phyloP scores from a whole-genome alignment of 2,113 vertebrate genomes.

The Callipepla californica region DNA sequence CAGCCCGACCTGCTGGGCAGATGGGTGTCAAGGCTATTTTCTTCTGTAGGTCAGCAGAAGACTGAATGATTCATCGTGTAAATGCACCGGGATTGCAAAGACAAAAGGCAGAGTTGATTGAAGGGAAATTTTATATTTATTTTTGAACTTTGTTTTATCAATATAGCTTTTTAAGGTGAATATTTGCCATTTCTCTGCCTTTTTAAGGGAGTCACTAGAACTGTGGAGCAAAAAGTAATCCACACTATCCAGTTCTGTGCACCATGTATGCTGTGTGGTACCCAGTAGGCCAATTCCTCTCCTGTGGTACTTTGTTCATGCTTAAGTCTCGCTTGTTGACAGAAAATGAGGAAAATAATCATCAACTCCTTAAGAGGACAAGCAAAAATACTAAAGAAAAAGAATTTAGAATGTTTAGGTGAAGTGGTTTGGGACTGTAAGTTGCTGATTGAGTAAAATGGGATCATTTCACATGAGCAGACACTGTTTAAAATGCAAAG shows the following conservation, averaged over 20 bases:
- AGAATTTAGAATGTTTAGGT: neutral
- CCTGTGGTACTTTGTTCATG: neutral
- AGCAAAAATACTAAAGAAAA: neutral
- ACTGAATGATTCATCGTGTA: neutral
- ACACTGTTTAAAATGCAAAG: neutral
- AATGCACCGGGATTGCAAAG: neutral
- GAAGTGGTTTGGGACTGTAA: neutral
- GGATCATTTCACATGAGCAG: neutral
- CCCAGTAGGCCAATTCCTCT: neutral
- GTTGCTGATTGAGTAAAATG: neutral
- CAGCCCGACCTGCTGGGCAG: neutral
- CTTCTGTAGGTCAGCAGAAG: neutral
- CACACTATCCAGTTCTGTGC: neutral
- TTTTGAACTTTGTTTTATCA: neutral
- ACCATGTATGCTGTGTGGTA: neutral
- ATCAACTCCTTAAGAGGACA: neutral
- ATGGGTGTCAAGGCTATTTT: neutral
- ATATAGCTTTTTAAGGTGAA: neutral
- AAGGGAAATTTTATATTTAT: neutral
- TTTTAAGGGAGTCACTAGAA: neutral
- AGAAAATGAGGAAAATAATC: neutral
- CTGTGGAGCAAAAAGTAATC: neutral
- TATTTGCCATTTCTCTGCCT: neutral
- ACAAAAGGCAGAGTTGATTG: neutral
- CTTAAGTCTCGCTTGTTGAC: neutral